phyloP scores from a whole-genome alignment of 1,140 invertebrate genomes.

The Pomacea maculata region DNA sequence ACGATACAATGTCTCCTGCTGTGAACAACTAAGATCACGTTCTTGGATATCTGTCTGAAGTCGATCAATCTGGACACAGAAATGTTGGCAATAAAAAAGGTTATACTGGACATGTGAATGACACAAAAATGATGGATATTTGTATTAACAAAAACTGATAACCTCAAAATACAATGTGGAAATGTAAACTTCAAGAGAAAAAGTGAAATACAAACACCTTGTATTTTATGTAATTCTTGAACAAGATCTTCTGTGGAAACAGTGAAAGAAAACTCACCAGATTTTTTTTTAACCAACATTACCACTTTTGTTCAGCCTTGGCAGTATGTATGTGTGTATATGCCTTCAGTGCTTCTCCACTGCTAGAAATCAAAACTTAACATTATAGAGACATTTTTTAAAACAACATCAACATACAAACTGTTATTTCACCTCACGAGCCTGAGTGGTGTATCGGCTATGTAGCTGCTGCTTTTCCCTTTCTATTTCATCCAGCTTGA shows the following conservation, averaged over 20 bases:
- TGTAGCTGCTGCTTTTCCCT: constrained; percentile 51
- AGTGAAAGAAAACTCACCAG: not conserved
- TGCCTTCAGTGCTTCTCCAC: not conserved
- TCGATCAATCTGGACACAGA: constrained; percentile 48
- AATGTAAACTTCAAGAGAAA: no score
- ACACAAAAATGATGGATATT: no score
- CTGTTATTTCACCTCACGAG: constrained; percentile 46
- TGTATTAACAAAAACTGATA: no score
- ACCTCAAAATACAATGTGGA: no score
- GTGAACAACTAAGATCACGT: constrained; percentile 49
- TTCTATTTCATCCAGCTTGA: constrained; percentile 49
- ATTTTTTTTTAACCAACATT: not conserved
- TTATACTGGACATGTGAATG: no score
- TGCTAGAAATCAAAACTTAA: not conserved
- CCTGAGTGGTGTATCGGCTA: constrained; percentile 45
- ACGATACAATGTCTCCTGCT: constrained; percentile 56
- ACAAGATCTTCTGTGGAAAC: no score
- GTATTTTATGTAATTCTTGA: no score
- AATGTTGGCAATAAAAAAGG: no score
- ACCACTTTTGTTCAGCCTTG: not conserved
- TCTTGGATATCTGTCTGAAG: constrained; percentile 58
- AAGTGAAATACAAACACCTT: no score
- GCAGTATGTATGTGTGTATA: not conserved
- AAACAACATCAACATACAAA: constrained; percentile 6
- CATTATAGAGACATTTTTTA: not conserved